A percentile compares a stretch with the other conserved stretches of the same genome.
These are phyloP conservation scores for Adrianichthys oophorus DNA, from an alignment of 2,797 vertebrate genomes.

Conservation along the genomic window DNA sequence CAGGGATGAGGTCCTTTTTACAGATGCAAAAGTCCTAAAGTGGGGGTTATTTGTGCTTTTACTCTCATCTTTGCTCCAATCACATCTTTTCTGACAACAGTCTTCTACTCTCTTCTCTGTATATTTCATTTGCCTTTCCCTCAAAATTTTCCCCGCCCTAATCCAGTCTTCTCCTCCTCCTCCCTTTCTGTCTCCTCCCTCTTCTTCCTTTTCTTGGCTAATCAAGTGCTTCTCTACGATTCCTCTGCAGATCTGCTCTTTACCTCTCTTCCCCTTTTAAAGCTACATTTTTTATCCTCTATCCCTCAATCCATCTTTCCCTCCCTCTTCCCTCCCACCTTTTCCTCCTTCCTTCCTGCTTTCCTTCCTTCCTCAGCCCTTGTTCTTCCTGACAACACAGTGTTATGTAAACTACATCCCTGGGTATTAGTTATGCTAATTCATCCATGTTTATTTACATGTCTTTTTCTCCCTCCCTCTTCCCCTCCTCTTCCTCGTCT, in stretches of 20 bases:
- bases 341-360: conserved; percentile 5
- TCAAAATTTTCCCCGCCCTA: conserved; percentile 32
- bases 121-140: conserved; percentile 33
- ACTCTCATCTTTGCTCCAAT: too few relatives aligned
- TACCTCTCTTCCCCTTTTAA: conserved; percentile 28
- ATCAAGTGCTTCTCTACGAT: conserved; percentile 46
- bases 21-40: too few relatives aligned
- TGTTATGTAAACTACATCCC: conserved; percentile 69
- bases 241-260: conserved; percentile 34
- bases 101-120: conserved; percentile 17
- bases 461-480: conserved; percentile 14
- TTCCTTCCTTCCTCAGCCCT: conserved; percentile 37
- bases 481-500: conserved; percentile 4
- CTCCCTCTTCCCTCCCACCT: conserved; percentile 13
- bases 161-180: conserved; percentile 26
- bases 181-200: conserved; percentile 7
- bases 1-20: too few relatives aligned
- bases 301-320: conserved; percentile 11
- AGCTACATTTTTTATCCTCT: conserved; percentile 3
- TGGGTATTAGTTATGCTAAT: conserved; percentile 75
- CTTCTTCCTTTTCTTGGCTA: conserved; percentile 34
- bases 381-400: conserved; percentile 71
- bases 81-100: background rate
- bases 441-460: conserved; percentile 69
- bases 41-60: too few relatives aligned